phyloP scores from a whole-genome alignment of 2,113 vertebrate genomes.

The Callaeas wilsoni region DNA sequence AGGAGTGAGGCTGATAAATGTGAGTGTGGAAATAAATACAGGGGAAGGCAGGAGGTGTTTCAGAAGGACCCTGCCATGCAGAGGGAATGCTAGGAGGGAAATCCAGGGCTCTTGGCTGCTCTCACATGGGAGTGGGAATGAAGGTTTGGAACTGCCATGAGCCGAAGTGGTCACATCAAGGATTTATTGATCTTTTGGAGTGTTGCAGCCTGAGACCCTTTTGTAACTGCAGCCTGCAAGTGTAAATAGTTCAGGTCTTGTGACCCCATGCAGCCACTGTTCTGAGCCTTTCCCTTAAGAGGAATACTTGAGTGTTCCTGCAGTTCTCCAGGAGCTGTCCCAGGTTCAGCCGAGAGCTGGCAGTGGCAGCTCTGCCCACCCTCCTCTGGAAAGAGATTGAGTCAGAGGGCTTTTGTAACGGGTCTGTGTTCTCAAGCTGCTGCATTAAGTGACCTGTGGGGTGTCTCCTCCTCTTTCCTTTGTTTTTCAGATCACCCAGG shows the following conservation, averaged over 20 bases:
- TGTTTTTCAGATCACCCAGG: conserved; percentile 87
- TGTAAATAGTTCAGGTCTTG: neutral
- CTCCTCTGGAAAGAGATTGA: neutral
- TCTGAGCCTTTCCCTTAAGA: neutral
- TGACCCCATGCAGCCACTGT: neutral
- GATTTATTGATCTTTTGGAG: neutral
- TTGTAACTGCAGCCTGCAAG: neutral
- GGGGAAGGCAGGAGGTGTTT: neutral
- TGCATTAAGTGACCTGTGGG: neutral
- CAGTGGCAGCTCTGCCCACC: rapidly evolving
- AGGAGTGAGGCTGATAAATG: neutral
- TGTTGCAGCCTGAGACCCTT: neutral
- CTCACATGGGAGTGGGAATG: neutral
- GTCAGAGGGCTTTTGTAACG: neutral
- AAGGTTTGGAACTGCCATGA: neutral
- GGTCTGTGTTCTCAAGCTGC: neutral
- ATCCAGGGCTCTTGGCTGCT: neutral
- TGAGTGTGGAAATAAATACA: neutral
- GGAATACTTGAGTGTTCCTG: neutral
- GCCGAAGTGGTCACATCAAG: neutral
- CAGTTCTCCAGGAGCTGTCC: neutral
- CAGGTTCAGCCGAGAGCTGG: neutral
- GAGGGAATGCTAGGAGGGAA: neutral
- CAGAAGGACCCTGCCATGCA: neutral
- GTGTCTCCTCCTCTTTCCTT: neutral